Evolutionary conservation across 2,113 vertebrate genomes (phyloP).

Genomic region (Tricholaema leucomelas): DNA sequence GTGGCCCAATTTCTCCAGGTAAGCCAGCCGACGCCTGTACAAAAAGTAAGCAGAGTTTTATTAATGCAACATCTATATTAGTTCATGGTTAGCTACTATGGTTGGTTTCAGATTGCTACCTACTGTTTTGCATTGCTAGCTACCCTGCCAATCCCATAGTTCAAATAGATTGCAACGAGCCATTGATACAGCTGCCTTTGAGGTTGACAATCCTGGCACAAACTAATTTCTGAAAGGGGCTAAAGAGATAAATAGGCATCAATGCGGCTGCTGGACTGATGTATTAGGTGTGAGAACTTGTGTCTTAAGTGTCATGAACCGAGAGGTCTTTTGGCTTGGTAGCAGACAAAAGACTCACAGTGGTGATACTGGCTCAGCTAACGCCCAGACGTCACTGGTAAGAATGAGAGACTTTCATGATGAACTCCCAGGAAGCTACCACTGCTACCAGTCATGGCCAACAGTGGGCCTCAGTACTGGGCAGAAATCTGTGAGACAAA

Average conservation of each 20-base stretch:
- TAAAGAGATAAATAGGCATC: background rate
- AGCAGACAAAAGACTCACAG: background rate
- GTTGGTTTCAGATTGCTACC: background rate
- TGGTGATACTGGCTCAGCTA: background rate
- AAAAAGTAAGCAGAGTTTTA: background rate
- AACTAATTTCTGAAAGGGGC: background rate
- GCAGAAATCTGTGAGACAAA: background rate
- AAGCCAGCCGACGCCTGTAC: slow-evolving; percentile 86
- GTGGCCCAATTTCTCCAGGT: slow-evolving; percentile 83
- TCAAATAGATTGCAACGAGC: background rate
- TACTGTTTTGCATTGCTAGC: background rate
- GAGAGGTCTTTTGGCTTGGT: background rate
- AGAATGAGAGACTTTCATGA: background rate
- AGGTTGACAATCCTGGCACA: background rate
- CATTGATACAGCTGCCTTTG: background rate
- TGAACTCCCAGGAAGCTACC: background rate
- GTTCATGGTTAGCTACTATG: background rate
- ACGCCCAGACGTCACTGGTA: slow-evolving; percentile 10
- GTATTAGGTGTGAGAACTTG: background rate
- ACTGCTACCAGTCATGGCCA: background rate
- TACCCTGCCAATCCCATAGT: background rate
- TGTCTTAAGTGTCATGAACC: background rate
- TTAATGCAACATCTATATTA: background rate
- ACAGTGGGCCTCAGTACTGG: background rate
- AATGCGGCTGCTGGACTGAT: background rate